phyloP scores from a whole-genome alignment of 2,888 invertebrate genomes.

The Euplagia quadripunctaria region DNA sequence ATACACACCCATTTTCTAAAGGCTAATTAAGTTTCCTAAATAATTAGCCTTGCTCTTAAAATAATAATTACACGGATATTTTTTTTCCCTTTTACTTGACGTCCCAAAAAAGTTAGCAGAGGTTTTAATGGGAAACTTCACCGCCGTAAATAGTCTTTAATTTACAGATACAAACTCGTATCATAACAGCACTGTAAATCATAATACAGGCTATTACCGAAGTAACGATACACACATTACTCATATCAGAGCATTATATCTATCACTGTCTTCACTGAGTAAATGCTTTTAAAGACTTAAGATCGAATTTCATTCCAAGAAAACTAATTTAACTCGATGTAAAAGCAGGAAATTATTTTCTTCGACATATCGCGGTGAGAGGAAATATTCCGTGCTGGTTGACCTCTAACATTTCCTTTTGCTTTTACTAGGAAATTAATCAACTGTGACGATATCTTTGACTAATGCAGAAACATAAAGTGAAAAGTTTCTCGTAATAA shows the following conservation, averaged over 20 bases:
- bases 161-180: neutral
- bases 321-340: conserved; percentile 28
- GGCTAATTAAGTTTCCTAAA: no score
- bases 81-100: neutral
- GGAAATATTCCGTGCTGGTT: conserved; percentile 36
- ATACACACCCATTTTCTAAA: no score
- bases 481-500: neutral
- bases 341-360: conserved; percentile 41
- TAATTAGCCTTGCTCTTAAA: no score
- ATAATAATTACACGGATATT: no score
- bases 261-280: neutral
- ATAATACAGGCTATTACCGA: neutral
- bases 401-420: conserved; percentile 42
- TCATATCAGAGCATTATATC: neutral
- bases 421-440: conserved; percentile 18
- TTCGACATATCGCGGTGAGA: conserved; percentile 19
- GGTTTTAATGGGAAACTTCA: neutral
- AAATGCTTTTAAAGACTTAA: conserved; percentile 28
- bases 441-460: conserved; percentile 11
- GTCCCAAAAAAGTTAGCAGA: neutral
- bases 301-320: conserved; percentile 41
- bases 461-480: conserved; percentile 5
- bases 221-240: conserved; percentile 5
- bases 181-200: neutral
- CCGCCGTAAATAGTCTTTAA: neutral